These are phyloP conservation scores for Tiaroga cobitis DNA, from an alignment of 2,797 vertebrate species.

Conservation along the genomic window DNA sequence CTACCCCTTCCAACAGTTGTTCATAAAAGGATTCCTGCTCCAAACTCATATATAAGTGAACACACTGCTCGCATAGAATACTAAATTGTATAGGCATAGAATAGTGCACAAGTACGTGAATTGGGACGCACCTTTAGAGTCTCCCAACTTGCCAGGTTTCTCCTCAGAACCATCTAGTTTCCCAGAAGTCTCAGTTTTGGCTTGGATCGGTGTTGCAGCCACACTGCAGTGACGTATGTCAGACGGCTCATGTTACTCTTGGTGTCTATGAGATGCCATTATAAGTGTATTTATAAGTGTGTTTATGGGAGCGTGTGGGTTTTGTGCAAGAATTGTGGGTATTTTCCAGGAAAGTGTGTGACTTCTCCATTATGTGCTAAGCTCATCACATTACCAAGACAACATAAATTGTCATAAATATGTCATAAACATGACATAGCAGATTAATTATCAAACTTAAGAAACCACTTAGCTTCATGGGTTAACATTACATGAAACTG, in stretches of 20 bases:
- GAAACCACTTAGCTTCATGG: no score
- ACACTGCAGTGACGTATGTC: neutral
- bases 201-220: neutral
- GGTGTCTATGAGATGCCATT: neutral
- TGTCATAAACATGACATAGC: no score
- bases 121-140: neutral
- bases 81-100: neutral
- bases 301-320: constrained; percentile 16
- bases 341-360: constrained; percentile 26
- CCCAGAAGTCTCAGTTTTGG: constrained; percentile 21
- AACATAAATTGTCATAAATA: no score
- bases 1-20: neutral
- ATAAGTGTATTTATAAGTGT: constrained; percentile 10
- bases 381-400: no score
- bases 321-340: constrained; percentile 1
- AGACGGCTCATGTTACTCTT: constrained; percentile 8
- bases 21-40: neutral
- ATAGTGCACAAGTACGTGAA: neutral
- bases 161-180: constrained; percentile 6
- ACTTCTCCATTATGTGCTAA: neutral
- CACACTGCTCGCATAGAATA: neutral
- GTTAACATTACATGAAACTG: no score
- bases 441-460: no score
- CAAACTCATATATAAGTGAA: neutral
- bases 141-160: neutral